A percentile compares a stretch with the other conserved stretches of the same genome.
These are phyloP conservation scores for Hedychridium roseum DNA, from an alignment of 2,888 invertebrate species.

Conservation along the genomic window DNA sequence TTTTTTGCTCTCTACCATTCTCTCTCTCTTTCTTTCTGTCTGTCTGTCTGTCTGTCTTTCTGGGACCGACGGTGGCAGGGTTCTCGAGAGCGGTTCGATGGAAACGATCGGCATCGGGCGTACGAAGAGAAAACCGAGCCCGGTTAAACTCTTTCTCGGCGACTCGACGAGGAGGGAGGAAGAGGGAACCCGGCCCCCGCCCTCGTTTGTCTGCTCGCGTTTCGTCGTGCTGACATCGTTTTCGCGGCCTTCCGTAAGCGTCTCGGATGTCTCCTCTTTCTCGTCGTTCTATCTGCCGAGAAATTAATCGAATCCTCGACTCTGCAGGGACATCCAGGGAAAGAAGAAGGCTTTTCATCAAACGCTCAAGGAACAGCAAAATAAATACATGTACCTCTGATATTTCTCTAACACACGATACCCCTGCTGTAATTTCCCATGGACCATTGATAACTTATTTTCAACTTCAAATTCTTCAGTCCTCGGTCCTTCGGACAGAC, in stretches of 20 bases:
- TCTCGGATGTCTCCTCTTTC: conserved; percentile 8
- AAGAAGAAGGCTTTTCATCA: no score
- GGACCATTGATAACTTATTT: no score
- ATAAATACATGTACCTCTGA: no score
- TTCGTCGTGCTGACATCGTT: conserved; percentile 40
- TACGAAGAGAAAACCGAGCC: conserved; percentile 38
- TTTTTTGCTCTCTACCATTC: conserved; percentile 9
- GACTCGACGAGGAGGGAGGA: conserved; percentile 7
- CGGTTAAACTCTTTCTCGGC: conserved; percentile 37
- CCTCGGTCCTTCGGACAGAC: no score
- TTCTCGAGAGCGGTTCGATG: conserved; percentile 23
- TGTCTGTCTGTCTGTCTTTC: background rate
- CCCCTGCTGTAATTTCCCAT: no score
- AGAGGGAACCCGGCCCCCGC: conserved; percentile 23
- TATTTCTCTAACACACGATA: no score
- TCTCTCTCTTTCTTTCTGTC: background rate
- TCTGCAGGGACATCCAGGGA: no score
- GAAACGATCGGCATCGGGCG: conserved; percentile 33
- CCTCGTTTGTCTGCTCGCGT: conserved; percentile 28
- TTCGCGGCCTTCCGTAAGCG: conserved; percentile 38
- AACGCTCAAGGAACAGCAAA: no score
- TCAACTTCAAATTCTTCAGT: no score
- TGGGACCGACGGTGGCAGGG: conserved; percentile 24
- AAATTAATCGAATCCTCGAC: conserved; percentile 1
- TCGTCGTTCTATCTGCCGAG: conserved; percentile 14